Evolutionary conservation across 1,140 invertebrate genomes (phyloP).

Genomic region (Elysia chlorotica): DNA sequence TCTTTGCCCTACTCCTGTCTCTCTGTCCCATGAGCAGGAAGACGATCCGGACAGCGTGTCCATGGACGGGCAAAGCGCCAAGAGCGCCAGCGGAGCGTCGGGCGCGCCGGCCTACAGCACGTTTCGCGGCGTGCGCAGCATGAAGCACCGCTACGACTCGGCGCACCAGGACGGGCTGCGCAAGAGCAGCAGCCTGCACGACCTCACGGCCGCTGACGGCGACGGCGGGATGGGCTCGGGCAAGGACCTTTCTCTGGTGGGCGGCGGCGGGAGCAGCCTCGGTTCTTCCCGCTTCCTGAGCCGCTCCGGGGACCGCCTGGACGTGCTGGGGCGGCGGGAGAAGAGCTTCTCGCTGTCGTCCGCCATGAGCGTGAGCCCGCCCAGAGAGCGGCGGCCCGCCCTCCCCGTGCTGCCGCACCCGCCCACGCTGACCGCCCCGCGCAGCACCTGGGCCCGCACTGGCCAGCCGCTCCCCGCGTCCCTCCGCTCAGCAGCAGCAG

Average conservation of each 20-base stretch:
- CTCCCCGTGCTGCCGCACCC: constrained; percentile 24
- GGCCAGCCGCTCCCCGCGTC: constrained; percentile 20
- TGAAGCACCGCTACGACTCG: constrained; percentile 57
- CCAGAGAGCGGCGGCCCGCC: constrained; percentile 32
- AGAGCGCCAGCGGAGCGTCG: background rate
- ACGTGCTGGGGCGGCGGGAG: constrained; percentile 34
- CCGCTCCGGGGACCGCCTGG: constrained; percentile 48
- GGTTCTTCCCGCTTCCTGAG: constrained; percentile 46
- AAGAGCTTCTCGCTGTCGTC: constrained; percentile 39
- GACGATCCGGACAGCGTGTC: background rate
- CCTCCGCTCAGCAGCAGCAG: constrained; percentile 27
- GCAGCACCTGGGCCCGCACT: constrained; percentile 31
- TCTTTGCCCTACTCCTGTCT: background rate
- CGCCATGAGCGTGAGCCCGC: constrained; percentile 49
- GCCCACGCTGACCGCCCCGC: constrained; percentile 39
- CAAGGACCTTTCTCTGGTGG: too few species aligned
- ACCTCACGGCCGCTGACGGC: constrained; percentile 51
- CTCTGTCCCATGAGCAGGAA: too few species aligned
- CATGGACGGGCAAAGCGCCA: background rate
- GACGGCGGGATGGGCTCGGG: too few species aligned
- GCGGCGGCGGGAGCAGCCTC: too few species aligned
- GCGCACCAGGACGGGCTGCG: constrained; percentile 52
- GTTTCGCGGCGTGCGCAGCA: constrained; percentile 54
- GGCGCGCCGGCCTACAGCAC: constrained; percentile 39
- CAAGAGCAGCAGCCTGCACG: constrained; percentile 57